Evolutionary conservation across 2,113 vertebrate species (phyloP).

Genomic region (Loxodonta africana): DNA sequence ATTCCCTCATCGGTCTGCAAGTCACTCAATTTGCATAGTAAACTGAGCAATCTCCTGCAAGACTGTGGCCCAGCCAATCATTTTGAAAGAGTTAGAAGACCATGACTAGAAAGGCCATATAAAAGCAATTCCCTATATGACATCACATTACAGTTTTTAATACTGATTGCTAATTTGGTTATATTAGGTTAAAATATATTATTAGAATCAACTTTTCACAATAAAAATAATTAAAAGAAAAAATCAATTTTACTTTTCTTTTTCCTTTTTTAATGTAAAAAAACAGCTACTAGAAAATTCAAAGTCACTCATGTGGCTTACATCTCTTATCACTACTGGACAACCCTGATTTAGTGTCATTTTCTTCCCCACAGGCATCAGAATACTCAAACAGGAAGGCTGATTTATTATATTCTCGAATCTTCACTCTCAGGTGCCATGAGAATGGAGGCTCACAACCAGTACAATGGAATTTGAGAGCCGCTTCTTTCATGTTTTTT

Average conservation of each 20-base stretch:
- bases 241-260: neutral
- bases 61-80: no score
- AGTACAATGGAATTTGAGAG: neutral
- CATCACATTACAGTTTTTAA: neutral
- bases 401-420: neutral
- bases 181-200: constrained; percentile 34
- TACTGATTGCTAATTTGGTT: neutral
- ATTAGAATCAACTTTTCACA: neutral
- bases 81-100: neutral
- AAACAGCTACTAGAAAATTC: constrained; percentile 22
- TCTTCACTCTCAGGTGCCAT: neutral
- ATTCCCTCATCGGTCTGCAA: no score
- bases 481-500: neutral
- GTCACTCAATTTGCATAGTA: no score
- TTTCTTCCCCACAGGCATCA: neutral
- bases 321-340: neutral
- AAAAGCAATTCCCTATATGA: neutral
- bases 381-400: constrained; percentile 2
- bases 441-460: neutral
- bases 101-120: neutral
- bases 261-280: constrained; percentile 16
- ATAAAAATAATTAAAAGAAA: no score
- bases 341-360: neutral
- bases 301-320: neutral
- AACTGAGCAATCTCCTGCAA: no score